Evolutionary conservation across 1,140 invertebrate species (phyloP), one percentile per base, ranked within the genome.

Genomic region (Carcinoscorpius rotundicauda): DNA sequence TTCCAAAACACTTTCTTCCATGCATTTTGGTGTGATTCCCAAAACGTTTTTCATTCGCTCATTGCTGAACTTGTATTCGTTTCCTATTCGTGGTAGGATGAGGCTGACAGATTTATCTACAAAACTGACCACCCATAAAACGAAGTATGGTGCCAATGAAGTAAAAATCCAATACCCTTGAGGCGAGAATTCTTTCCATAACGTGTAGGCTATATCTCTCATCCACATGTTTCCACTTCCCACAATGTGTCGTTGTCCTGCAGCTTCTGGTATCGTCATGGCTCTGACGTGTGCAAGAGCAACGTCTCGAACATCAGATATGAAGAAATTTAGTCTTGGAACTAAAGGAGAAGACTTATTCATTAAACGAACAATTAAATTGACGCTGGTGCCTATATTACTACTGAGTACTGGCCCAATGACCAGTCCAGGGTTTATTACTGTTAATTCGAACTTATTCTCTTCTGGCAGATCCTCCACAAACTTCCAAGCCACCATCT

Each of bases 401-500:
- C 76, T 77, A 61, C 73, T 75, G 1, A 82, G 70, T 11, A 81
- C 73, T 8, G 82, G 82, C 0, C 82, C 82, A 65, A 82, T 74
- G 8, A 82, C 76, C 59, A 81, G 75, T 3, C 73, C 75, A 6
- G 82, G 82, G 71, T 84, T 83, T 6, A 84, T 73, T 5, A 78
- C 77, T 29, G 79, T 77, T 60, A 83, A 68, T 71, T 81, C 79
- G 64, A 84, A 79, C 64, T 77, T 79, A n/a, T 80, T 74, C 52
- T 74, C 72, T 49, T 76, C 75, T 76, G 77, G 75, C 48, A 79
- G 64, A 64, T 76, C 73, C 64, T 78, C 75, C 4, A 81, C 72
- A 70, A 80, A 83, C 59, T 84, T 78, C 82, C 82, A 84, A 3
- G 82, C 82, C 51, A 80, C 78, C 70, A 76, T 80, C 72, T 83